A percentile compares a stretch with the other conserved stretches of the same genome.
Conservation (phyloP, 2,888 invertebrate genomes). For the Graphium colonna region DNA sequence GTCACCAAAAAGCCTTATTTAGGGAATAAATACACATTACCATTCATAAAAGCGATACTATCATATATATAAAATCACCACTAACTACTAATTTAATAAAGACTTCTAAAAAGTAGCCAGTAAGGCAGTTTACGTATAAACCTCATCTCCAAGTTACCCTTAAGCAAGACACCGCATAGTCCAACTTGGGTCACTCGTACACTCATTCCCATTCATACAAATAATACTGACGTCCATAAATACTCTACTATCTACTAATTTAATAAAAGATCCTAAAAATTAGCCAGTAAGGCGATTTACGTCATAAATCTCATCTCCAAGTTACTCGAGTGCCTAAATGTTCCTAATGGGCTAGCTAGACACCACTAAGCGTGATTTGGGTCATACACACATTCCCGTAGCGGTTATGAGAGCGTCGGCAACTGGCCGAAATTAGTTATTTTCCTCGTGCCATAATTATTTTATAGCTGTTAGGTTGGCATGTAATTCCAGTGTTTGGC, state of each 20-base stretch:
- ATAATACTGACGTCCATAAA: no score
- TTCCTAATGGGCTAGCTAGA: slow-evolving; percentile 1
- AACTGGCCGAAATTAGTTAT: slow-evolving; percentile 19
- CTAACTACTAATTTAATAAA: no score
- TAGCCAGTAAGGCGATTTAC: no score
- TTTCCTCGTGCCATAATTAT: slow-evolving; percentile 22
- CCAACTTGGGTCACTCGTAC: slow-evolving; percentile 2
- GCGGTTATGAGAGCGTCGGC: slow-evolving; percentile 7
- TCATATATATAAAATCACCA: no score
- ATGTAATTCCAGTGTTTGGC: slow-evolving; percentile 15
- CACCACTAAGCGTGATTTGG: slow-evolving; percentile 11
- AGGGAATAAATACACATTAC: no score
- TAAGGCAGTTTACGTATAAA: slow-evolving; percentile 6
- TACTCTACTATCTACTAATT: no score
- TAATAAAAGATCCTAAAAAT: no score
- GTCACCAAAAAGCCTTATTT: no score
- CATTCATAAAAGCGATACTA: no score
- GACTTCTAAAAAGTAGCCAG: no score
- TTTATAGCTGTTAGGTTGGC: slow-evolving; percentile 23
- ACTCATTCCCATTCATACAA: not conserved
- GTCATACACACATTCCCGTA: slow-evolving; percentile 12
- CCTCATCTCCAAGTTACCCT: not conserved
- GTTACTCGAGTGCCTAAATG: not conserved
- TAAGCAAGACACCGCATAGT: not conserved
- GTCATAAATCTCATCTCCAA: slow-evolving; percentile 7